Base-by-base conservation (phyloP, 2,113 vertebrate genomes). In the Pseudorectes ferrugineus region DNA sequence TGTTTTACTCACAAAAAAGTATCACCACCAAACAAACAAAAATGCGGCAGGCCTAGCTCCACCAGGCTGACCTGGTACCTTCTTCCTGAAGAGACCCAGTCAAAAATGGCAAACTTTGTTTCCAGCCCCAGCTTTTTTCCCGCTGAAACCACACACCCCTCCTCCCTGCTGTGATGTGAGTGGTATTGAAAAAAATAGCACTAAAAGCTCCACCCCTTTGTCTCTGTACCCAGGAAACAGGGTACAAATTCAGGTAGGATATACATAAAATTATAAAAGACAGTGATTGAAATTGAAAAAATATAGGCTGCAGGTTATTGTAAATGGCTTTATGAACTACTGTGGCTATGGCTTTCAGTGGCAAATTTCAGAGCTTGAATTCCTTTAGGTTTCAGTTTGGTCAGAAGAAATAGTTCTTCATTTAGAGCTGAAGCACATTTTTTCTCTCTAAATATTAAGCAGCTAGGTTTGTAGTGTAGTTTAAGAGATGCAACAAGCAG, bases 1-100 rank as follows among this genome's bases (percentile, higher is more conserved):
- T 42, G 7, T 18, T 75, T 58, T 43, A 36, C 9, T 36, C 9
- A 67, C 11, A 14, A 38, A 45, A 36, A 65, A 5, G 2, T 15
- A 74, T 51, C 25, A 14, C 26, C 25, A 67, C 5, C 6, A 2
- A 43, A 26, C 16, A 21, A 49, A 49, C 17, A 36, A 14, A 57
- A 67, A 26, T 5, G 4, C 2, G 5, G 23, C 1, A 2, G 59
- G 10, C 5, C 15, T 18, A 19, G 16, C 6, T 42, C 8, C 42
- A 24, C n/a, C 42, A 14, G 42, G 19, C 59, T 74, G 24, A 48
- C 10, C 24, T 40, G 8, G 24, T 22, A 48, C 12, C 35, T 42
- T 49, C 16, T 42, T 12, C 31, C 59, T 25, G 25, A 29, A 42
- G 31, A 42, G 20, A 57, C 1, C 2, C 59, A 33, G 40, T 14